Evolutionary conservation across 1,140 invertebrate genomes (phyloP), one percentile per base, ranked within the genome.

Genomic region (Ceratina calcarata): DNA sequence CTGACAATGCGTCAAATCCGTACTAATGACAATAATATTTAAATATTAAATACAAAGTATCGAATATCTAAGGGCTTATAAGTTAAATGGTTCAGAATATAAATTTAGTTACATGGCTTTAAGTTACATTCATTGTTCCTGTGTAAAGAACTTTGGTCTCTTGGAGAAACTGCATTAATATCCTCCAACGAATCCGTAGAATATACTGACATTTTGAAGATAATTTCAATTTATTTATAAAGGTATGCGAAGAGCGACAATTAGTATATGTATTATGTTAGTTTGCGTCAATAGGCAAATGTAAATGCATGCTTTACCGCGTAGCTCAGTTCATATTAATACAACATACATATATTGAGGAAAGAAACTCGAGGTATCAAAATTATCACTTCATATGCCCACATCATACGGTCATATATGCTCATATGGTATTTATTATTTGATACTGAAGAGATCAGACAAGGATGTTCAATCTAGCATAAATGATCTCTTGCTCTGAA

Each of bases 101-200:
- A 55, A 22, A 20, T 66, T 1, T n/a, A 0, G 7, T 37, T 32
- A 60, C 3, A 10, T 58, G 16, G 20, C 2, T 2, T 16, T n/a
- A 74, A 20, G 37, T 79, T 74, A 51, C 4, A 32, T 3, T 18
- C 37, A 15, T 15, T 8, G 2, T 60, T 24, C 22, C 18, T 16
- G 1, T 2, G 37, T 10, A 51, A 22, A 32, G 37, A 53, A 51
- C 51, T 45, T 3, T 2, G 15, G n/a, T 16, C 18, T 13, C 37
- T 60, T n/a, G 62, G 7, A 12, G 62, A 60, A 2, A 65, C 49
- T 58, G 64, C 32, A 1, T 72, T 53, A 24, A 57, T 45, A n/a
- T 75, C 82, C 20, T 90, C 88, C 24, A 90, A 58, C 12, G 88
- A 90, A 22, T 90, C 86, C 53, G 80, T 62, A 1, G 89, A 90